Conservation (phyloP, 2,113 vertebrate genomes). For the Xiphorhynchus elegans region DNA sequence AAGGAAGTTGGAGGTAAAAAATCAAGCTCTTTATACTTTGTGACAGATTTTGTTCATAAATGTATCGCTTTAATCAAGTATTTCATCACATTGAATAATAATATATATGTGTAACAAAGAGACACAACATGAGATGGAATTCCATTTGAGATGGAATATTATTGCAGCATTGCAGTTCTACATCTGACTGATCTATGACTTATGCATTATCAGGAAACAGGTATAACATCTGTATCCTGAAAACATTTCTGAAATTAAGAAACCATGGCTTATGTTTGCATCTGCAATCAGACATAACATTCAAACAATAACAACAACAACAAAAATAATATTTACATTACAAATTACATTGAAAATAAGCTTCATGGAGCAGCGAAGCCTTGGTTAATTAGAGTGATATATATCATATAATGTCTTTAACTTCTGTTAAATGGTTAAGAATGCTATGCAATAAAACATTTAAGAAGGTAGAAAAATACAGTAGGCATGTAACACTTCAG, state of each 20-base stretch:
- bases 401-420: neutral
- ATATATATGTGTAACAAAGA: neutral
- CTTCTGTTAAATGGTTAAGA: neutral
- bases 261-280: neutral
- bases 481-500: neutral
- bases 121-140: neutral
- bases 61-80: neutral
- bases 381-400: neutral
- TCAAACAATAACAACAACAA: neutral
- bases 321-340: neutral
- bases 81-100: neutral
- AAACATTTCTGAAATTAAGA: neutral
- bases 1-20: neutral
- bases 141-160: neutral
- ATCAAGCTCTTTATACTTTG: neutral
- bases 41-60: neutral
- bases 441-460: neutral
- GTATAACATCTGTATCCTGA: neutral
- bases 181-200: neutral
- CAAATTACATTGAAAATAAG: neutral
- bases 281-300: neutral
- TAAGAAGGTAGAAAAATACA: neutral
- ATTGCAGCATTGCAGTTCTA: neutral
- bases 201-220: neutral
- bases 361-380: neutral